Evolutionary conservation across 1,140 invertebrate species (phyloP), one percentile per base, ranked within the genome.

Genomic region (Drosophila chauvacae): DNA sequence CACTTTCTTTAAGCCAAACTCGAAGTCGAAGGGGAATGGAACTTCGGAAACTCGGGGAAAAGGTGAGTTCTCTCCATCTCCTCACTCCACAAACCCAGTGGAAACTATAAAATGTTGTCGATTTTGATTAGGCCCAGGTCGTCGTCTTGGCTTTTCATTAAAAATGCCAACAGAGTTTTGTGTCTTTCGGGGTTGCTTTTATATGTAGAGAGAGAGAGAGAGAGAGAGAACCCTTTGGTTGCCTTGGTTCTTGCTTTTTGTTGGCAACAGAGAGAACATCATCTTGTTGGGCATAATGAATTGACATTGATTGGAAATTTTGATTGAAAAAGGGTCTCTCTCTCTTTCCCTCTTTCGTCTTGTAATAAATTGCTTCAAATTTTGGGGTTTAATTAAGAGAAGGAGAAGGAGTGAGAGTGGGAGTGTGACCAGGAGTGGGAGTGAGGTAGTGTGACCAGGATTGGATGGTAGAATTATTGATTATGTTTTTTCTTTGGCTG

Each of bases 261-360:
- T 3, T 48, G 45, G 14, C 30, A 37, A 26, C 50, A 33, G 20
- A 30, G 37, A 48, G 37, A 48, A 48, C 47, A 48, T 48, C 35
- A n/a, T 26, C 35, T 65, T 33, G 53, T 56, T 56, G 63, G 63
- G 75, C 81, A 90, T 91, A 91, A 90, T 91, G 91, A 92, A 92
- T 92, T 92, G 91, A 92, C 91, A 92, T 92, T 92, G 91, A 92
- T 92, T 92, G 91, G 91, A 92, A 92, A 92, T 92, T 92, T 92
- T 91, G 91, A 91, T 91, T 91, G 86, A 79, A 91, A 91, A 47
- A 71, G 66, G 69, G 66, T 72, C 69, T 62, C 42, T 10, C 42
- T 10, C 47, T 7, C 20, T 57, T 20, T 23, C 26, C 14, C 13
- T 20, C 41, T 45, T 11, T 37, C 11, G 68, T 66, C 64, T 62